Base-by-base conservation (phyloP, 2,888 invertebrate genomes). In the Chalcis sispes region DNA sequence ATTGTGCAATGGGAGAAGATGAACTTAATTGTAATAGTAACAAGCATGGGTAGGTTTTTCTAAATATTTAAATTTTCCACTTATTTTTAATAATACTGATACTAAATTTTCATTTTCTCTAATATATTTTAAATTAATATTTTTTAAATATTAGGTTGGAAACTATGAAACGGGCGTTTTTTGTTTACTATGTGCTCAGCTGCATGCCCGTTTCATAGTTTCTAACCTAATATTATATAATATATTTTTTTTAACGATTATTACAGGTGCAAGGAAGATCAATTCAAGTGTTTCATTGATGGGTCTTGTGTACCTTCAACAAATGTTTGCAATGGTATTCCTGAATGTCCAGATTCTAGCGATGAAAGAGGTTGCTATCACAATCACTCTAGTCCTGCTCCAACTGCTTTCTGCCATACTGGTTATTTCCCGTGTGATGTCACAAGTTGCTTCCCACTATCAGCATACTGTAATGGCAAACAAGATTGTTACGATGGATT, bases 401-500 rank as follows among this genome's bases (percentile, higher is more conserved):
- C 90, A 0, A 85, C 86, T 0, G 88, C 90, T 0, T 90, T 90
- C 52, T 93, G 93, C 81, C 88, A 87, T 29, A 75, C 84, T 81
- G 91, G 92, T 1, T 90, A 89, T 72, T 93, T 93, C 85, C 88
- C 89, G 0, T 93, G 93, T 81, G 93, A 93, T 81, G 89, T 87
- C n/a, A 89, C 88, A 10, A 87, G 86, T 0, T 95, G 95, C 85
- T 85, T 93, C 27, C 91, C 93, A 0, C 83, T 92, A 20, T 89
- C 90, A 0, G 89, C 90, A 64, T 89, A 91, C 40, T 96, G 96
- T 86, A 93, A 96, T 85, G 92, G 92, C 0, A 90, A 90, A 10
- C 89, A 90, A 46, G 93, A 96, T 82, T 96, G 96, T 84, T 90
- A 91, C 77, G 95, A 96, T 83, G 93, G 92, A 10, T 92, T 91